phyloP scores from a whole-genome alignment of 2,797 vertebrate species.

The Mastacembelus armatus region DNA sequence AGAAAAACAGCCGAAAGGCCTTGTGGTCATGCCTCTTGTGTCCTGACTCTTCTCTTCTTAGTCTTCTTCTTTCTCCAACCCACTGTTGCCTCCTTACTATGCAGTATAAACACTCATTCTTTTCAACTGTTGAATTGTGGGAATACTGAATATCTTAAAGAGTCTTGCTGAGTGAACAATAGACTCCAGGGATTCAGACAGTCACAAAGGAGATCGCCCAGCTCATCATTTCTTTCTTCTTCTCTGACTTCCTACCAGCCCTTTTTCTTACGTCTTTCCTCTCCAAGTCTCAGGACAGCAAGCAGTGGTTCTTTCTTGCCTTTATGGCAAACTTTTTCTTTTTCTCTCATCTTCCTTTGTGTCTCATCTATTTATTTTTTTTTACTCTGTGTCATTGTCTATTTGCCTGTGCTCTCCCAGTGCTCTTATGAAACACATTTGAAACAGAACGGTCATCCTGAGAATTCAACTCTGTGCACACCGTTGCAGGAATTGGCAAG shows the following conservation, averaged over 20 bases:
- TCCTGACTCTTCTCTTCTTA: slow-evolving; percentile 27
- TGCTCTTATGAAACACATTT: slow-evolving; percentile 15
- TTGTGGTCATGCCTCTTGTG: slow-evolving; percentile 18
- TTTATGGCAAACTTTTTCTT: slow-evolving; percentile 2
- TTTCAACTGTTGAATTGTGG: slow-evolving; percentile 38
- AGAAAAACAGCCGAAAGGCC: not conserved
- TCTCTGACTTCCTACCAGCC: slow-evolving; percentile 33
- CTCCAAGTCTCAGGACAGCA: slow-evolving; percentile 19
- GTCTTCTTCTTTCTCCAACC: slow-evolving; percentile 29
- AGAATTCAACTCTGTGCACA: slow-evolving; percentile 21
- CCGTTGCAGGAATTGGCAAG: slow-evolving; percentile 21
- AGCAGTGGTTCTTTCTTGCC: slow-evolving; percentile 23
- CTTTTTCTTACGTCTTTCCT: not conserved
- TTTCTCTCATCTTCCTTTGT: too few relatives aligned
- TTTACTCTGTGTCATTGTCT: slow-evolving; percentile 7
- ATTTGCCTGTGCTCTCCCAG: not conserved
- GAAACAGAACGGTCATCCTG: slow-evolving; percentile 35
- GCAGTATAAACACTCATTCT: slow-evolving; percentile 1
- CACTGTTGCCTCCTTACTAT: slow-evolving; percentile 18
- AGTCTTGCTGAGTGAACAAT: slow-evolving; percentile 25
- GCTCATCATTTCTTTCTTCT: slow-evolving; percentile 19
- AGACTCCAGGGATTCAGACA: slow-evolving; percentile 25
- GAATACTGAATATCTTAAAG: slow-evolving; percentile 36
- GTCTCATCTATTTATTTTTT: slow-evolving; percentile 7
- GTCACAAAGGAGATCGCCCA: slow-evolving; percentile 30